Percentiles rank a stretch among this genome's conserved stretches.
phyloP scores from a whole-genome alignment of 2,797 vertebrate genomes.

The Poecile montanus region DNA sequence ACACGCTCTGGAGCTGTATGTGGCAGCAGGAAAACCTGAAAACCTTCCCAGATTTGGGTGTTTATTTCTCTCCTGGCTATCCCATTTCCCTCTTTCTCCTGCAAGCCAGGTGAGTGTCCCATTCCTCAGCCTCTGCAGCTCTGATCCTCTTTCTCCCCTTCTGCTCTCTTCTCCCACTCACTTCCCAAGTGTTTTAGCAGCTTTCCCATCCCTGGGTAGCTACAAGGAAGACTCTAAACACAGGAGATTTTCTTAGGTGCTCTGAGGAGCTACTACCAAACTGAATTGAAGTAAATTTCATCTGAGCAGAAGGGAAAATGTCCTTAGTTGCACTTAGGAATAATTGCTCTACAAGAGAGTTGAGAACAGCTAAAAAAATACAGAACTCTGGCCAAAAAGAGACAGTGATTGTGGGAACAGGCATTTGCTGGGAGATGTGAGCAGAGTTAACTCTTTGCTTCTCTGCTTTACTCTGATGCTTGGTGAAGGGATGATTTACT shows the following conservation, averaged over 20 bases:
- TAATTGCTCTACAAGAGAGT: constrained; percentile 21
- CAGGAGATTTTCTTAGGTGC: neutral
- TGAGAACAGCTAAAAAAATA: constrained; percentile 51
- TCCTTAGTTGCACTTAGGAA: constrained; percentile 41
- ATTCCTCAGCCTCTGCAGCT: neutral
- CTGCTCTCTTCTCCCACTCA: neutral
- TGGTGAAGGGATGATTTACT: neutral
- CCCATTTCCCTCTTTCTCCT: neutral
- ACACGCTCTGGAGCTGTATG: neutral
- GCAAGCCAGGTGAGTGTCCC: neutral
- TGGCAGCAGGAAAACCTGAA: neutral
- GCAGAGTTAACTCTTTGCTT: constrained; percentile 1
- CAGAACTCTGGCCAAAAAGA: constrained; percentile 45
- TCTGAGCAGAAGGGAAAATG: constrained; percentile 45
- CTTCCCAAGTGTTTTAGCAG: neutral
- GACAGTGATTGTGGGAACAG: constrained; percentile 1
- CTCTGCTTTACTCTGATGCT: neutral
- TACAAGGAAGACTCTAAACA: neutral
- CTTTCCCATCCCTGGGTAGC: neutral
- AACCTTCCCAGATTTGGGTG: neutral
- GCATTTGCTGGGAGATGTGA: neutral
- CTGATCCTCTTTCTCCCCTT: neutral
- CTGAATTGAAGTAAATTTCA: neutral
- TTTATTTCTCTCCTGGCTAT: neutral
- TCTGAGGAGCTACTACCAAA: neutral